phyloP scores from a whole-genome alignment of 2,797 vertebrate genomes.

The Pangasius larnaudii region DNA sequence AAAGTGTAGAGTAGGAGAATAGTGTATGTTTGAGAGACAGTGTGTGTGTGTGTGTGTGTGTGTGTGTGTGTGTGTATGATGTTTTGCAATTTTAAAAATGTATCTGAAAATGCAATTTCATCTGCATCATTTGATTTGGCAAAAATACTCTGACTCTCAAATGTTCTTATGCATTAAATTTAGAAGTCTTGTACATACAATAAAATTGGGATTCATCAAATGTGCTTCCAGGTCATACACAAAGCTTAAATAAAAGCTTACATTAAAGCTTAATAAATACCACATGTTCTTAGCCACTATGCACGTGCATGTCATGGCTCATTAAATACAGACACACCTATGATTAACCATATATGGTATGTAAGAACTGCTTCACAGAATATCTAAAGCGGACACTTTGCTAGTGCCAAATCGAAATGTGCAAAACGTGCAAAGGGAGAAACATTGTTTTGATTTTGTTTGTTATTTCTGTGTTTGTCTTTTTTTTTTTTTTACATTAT shows the following conservation, averaged over 20 bases:
- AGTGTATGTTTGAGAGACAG: constrained; percentile 14
- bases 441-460: not conserved
- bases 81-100: not conserved
- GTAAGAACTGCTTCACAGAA: not conserved
- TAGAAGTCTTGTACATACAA: not conserved
- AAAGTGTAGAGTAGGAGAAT: constrained; percentile 22
- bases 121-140: not conserved
- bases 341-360: constrained; percentile 3
- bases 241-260: not conserved
- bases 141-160: not conserved
- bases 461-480: too few relatives aligned
- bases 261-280: not conserved
- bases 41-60: constrained; percentile 3
- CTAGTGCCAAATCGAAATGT: not conserved
- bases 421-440: not conserved
- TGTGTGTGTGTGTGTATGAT: not conserved
- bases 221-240: not conserved
- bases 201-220: not conserved
- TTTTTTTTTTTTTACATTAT: too few relatives aligned
- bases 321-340: not conserved
- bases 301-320: not conserved
- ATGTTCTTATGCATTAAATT: not conserved
- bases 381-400: not conserved
- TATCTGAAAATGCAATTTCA: not conserved
- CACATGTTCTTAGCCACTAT: not conserved